Evolutionary conservation across 1,140 invertebrate genomes (phyloP).

Genomic region (Drosophila parvula): DNA sequence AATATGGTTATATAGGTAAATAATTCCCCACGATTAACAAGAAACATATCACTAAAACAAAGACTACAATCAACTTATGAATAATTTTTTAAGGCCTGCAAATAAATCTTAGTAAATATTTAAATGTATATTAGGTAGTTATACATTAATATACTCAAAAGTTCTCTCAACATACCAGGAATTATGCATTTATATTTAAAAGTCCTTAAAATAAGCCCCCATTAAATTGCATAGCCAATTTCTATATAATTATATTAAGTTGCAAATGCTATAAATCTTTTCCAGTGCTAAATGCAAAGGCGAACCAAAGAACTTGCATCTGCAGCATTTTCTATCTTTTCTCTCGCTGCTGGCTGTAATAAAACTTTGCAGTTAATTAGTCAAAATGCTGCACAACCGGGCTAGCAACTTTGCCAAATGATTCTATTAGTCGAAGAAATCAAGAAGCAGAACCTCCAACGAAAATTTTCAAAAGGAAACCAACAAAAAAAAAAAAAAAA

Average conservation of each 20-base stretch:
- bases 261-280: background rate
- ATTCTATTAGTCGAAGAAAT: constrained; percentile 56
- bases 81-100: too few relatives aligned
- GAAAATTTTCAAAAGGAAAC: constrained; percentile 12
- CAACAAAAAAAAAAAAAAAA: constrained; percentile 9
- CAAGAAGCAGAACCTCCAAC: constrained; percentile 27
- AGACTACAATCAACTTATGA: too few relatives aligned
- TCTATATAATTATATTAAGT: background rate
- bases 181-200: too few relatives aligned
- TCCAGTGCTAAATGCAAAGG: constrained; percentile 13
- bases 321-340: constrained; percentile 26
- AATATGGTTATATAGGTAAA: too few relatives aligned
- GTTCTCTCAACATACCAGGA: too few relatives aligned
- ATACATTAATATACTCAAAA: too few relatives aligned
- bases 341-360: constrained; percentile 41
- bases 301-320: constrained; percentile 28
- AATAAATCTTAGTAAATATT: too few relatives aligned
- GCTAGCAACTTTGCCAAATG: constrained; percentile 66
- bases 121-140: too few relatives aligned
- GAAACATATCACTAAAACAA: too few relatives aligned
- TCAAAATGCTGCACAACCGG: constrained; percentile 77
- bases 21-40: too few relatives aligned
- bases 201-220: background rate
- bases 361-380: constrained; percentile 80
- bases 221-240: background rate